These are phyloP conservation scores for Aphelinus certus DNA, from an alignment of 1,140 invertebrate species.

Conservation along the genomic window DNA sequence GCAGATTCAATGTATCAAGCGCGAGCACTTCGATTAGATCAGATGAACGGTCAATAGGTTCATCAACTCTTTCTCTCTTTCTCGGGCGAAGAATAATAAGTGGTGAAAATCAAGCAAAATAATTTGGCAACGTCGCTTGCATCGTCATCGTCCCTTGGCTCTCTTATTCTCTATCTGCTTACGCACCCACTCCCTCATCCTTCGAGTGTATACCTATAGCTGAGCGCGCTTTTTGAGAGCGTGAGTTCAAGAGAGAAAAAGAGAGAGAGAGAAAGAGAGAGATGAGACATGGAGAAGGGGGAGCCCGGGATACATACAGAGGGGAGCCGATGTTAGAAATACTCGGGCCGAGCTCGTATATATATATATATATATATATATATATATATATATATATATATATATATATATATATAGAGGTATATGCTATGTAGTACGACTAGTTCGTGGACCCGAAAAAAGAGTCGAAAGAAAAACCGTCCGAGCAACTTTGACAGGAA, in stretches of 20 bases:
- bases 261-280: too few species aligned
- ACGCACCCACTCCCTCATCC: too few species aligned
- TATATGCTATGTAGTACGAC: slow-evolving; percentile 53
- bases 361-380: too few species aligned
- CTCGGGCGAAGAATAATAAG: slow-evolving; percentile 24
- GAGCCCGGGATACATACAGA: slow-evolving; percentile 33
- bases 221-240: too few species aligned
- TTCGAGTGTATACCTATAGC: too few species aligned
- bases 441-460: slow-evolving; percentile 44
- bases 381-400: too few species aligned
- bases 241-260: too few species aligned
- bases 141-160: slow-evolving; percentile 24
- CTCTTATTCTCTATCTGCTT: slow-evolving; percentile 6
- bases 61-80: slow-evolving; percentile 18
- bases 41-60: slow-evolving; percentile 22
- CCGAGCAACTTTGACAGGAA: too few species aligned
- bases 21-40: slow-evolving; percentile 25
- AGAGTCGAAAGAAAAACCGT: slow-evolving; percentile 43
- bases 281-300: background rate
- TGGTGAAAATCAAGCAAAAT: slow-evolving; percentile 50
- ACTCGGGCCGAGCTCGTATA: slow-evolving; percentile 40
- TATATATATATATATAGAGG: background rate
- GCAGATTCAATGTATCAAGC: background rate
- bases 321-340: slow-evolving; percentile 51
- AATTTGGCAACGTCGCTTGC: slow-evolving; percentile 61